Conservation (phyloP, 2,797 vertebrate species). For the Melanotaenia parkinsoni region DNA sequence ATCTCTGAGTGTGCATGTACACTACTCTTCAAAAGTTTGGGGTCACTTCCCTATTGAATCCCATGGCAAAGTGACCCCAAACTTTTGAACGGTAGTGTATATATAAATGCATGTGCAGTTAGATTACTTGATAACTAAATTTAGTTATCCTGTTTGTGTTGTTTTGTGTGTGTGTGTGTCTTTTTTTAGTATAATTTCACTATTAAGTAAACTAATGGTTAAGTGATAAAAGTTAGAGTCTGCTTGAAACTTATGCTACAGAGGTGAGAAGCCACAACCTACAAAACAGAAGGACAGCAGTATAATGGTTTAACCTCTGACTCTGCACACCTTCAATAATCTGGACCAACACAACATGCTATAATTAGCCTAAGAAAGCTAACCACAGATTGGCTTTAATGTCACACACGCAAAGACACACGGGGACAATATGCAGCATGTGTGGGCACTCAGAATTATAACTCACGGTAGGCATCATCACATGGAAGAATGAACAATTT, state of each 20-base stretch:
- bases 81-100: no score
- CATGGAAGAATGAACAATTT: conserved; percentile 60
- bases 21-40: no score
- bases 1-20: conserved; percentile 1
- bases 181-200: conserved; percentile 10
- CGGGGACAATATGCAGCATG: conserved; percentile 46
- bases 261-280: conserved; percentile 49
- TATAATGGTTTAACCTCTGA: conserved; percentile 54
- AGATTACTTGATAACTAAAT: not conserved
- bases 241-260: conserved; percentile 20
- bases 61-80: no score
- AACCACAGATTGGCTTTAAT: conserved; percentile 72
- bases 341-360: conserved; percentile 69
- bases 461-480: conserved; percentile 64
- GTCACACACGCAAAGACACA: conserved; percentile 62
- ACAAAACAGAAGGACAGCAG: conserved; percentile 35
- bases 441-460: conserved; percentile 48
- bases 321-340: conserved; percentile 64
- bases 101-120: conserved; percentile 3
- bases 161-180: not conserved
- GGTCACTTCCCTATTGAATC: no score
- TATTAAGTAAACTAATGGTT: not conserved
- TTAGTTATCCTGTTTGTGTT: not conserved
- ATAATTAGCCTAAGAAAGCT: conserved; percentile 72
- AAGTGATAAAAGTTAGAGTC: conserved; percentile 19